Base-by-base conservation (phyloP, 2,797 vertebrate species). In the Cryptoblepharus egeriae region DNA sequence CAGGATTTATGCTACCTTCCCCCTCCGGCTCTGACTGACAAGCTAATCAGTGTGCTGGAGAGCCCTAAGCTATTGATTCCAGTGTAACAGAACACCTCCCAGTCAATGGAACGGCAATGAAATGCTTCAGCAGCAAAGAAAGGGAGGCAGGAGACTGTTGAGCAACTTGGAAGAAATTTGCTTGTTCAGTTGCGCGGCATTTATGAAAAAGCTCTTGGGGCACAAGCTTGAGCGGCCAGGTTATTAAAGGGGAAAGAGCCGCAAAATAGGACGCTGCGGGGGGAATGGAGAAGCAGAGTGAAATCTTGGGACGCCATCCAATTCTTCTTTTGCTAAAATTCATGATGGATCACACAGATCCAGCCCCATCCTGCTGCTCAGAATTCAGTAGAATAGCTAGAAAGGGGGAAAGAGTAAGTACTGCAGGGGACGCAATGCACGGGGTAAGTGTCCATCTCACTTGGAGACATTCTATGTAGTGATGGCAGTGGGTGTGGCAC, bases 21-120 rank as follows among this genome's bases (percentile, higher is more conserved):
- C 96, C 75, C 97, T 96, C 96, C 95, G 95, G 96, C 96, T 96
- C 97, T 98, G 98, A 99, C 96, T 99, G 97, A 99, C 98, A 98
- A 98, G 98, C 97, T 98, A 99, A 99, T 99, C 96, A 97, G 96
- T 95, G 96, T 95, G 96, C 97, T 96, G 96, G 97, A 97, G 98
- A 98, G 97, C 95, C 91, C 97, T 95, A 95, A 95, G 97, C 97
- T 97, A 98, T 98, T 98, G 98, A 98, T 98, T 98, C 97, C 96
- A 95, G 96, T 95, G 97, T 97, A 98, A 99, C 96, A 97, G 97
- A 97, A 98, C 97, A 98, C 97, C 97, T 96, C 96, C 96, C 97
- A 96, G 95, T 98, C 97, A 97, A 97, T 97, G 97, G 97, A 98
- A 97, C 96, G 95, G 97, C 97, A 97, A 97, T 97, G 97, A 98